These are phyloP conservation scores for Mesorhabditis belari DNA, from an alignment of 2,888 invertebrate genomes.

Conservation along the genomic window DNA sequence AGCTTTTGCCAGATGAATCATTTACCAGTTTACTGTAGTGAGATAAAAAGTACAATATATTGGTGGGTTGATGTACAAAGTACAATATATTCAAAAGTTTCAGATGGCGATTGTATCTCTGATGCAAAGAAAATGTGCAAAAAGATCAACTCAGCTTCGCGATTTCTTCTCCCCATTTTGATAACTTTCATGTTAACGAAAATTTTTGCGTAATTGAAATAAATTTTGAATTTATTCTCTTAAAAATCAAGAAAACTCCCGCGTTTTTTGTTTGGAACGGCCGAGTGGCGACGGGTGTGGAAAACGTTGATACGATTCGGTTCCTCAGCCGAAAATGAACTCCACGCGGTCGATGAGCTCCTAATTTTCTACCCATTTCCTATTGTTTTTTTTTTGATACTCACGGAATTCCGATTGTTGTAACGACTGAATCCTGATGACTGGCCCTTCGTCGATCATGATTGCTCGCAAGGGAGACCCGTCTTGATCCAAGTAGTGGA, in stretches of 20 bases:
- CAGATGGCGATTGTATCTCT: no score
- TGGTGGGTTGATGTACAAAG: no score
- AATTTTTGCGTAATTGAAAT: neutral
- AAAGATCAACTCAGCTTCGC: no score
- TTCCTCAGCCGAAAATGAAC: neutral
- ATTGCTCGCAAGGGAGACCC: neutral
- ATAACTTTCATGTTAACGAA: neutral
- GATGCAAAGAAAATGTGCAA: no score
- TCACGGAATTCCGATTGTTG: neutral
- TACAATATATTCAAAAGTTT: no score
- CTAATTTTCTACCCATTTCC: no score
- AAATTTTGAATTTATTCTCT: neutral
- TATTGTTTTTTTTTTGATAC: no score
- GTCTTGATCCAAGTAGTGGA: neutral
- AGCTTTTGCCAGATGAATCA: no score
- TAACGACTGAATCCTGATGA: neutral
- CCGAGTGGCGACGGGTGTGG: neutral
- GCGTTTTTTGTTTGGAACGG: neutral
- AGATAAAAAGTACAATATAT: no score
- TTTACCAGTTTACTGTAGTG: no score
- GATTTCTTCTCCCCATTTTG: no score
- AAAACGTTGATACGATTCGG: neutral
- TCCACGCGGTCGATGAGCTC: no score
- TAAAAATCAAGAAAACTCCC: neutral
- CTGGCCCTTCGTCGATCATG: neutral